Conservation (phyloP, 2,888 invertebrate genomes). For the Cistogaster globosa region DNA sequence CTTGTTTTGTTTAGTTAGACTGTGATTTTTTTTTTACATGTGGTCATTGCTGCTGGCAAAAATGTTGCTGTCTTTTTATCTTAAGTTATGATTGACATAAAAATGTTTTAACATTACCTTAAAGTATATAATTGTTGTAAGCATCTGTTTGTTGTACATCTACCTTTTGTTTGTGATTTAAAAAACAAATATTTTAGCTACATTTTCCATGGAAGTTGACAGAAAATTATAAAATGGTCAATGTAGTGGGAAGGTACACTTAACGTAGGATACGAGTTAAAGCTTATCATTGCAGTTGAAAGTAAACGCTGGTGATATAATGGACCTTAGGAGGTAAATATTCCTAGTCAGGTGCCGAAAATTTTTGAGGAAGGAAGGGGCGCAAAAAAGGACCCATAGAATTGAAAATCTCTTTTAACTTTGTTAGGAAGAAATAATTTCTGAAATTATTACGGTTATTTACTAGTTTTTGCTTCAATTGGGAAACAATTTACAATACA, state of each 20-base stretch:
- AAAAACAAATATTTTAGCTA: constrained; percentile 57
- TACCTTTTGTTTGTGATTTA: constrained; percentile 39
- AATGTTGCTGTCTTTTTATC: constrained; percentile 25
- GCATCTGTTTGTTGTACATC: constrained; percentile 47
- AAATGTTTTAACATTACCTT: constrained; percentile 71
- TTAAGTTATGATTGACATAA: constrained; percentile 70
- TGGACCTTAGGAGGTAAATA: too few relatives aligned
- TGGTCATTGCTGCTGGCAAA: neutral
- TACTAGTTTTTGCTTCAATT: too few relatives aligned
- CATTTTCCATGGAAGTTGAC: constrained; percentile 65
- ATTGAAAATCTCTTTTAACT: too few relatives aligned
- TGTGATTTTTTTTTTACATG: neutral
- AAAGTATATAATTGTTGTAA: constrained; percentile 68
- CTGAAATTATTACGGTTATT: too few relatives aligned
- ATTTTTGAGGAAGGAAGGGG: too few relatives aligned
- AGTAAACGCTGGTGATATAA: too few relatives aligned
- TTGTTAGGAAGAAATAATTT: too few relatives aligned
- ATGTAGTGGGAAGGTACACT: constrained; percentile 24
- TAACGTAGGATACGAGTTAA: neutral
- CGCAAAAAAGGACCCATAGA: too few relatives aligned
- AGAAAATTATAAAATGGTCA: constrained; percentile 54
- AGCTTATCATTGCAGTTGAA: too few relatives aligned
- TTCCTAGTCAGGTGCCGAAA: too few relatives aligned
- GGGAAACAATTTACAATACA: too few relatives aligned
- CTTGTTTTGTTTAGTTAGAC: neutral